A percentile compares a stretch with the other conserved stretches of the same genome.
Conservation (phyloP, 1,140 invertebrate species). For the Tachypleus tridentatus region DNA sequence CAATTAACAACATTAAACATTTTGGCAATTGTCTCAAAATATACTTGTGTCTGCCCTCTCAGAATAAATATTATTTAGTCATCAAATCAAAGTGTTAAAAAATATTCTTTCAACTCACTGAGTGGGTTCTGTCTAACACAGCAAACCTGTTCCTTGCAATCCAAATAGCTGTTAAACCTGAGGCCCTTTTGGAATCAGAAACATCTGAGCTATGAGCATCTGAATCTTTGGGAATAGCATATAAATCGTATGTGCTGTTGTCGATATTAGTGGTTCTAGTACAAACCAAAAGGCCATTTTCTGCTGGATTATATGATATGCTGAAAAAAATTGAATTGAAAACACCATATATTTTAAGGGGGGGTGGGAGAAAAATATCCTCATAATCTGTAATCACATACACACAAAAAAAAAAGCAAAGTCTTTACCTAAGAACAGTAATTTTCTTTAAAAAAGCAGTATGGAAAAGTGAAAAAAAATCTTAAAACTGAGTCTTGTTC, state of each 20-base stretch:
- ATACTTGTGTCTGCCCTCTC: too few relatives aligned
- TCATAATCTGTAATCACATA: too few relatives aligned
- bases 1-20: too few relatives aligned
- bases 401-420: too few relatives aligned
- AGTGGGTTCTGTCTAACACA: slow-evolving; percentile 82
- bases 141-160: slow-evolving; percentile 96
- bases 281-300: slow-evolving; percentile 75
- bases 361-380: too few relatives aligned
- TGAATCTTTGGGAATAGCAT: slow-evolving; percentile 66
- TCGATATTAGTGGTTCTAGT: slow-evolving; percentile 62
- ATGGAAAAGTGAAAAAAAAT: too few relatives aligned
- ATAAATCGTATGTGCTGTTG: slow-evolving; percentile 90
- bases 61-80: too few relatives aligned
- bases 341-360: slow-evolving; percentile 1
- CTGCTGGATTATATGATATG: slow-evolving; percentile 94
- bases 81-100: not conserved
- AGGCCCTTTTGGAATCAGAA: slow-evolving; percentile 66
- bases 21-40: too few relatives aligned
- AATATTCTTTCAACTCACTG: slow-evolving; percentile 41
- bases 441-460: too few relatives aligned
- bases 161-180: slow-evolving; percentile 91
- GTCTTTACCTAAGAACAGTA: too few relatives aligned
- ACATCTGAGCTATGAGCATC: slow-evolving; percentile 43
- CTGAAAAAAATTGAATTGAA: slow-evolving; percentile 38
- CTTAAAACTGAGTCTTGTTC: too few relatives aligned